Evolutionary conservation across 2,113 vertebrate genomes (phyloP).

Genomic region (Semicossyphus pulcher): DNA sequence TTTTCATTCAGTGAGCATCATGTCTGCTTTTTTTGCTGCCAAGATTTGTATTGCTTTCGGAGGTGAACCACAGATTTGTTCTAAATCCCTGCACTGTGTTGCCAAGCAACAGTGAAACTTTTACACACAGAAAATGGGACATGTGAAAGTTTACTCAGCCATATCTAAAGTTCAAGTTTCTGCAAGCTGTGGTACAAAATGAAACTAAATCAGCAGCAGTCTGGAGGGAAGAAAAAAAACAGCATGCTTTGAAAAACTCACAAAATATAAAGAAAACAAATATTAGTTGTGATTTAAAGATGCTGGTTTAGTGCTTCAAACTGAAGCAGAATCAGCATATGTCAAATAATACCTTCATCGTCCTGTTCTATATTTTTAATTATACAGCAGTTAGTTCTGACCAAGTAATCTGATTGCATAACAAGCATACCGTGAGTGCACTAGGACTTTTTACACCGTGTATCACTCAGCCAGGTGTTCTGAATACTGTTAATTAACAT

Average conservation of each 20-base stretch:
- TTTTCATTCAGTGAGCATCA: background rate
- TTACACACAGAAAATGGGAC: background rate
- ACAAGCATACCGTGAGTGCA: too few relatives aligned
- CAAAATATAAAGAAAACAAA: too few relatives aligned
- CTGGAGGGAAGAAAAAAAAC: background rate
- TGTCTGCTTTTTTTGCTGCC: background rate
- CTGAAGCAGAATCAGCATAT: too few relatives aligned
- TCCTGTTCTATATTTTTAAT: too few relatives aligned
- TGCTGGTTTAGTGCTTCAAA: too few relatives aligned
- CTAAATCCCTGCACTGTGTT: background rate
- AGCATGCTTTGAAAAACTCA: background rate
- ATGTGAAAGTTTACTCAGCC: background rate
- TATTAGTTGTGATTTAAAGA: too few relatives aligned
- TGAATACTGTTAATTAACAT: too few relatives aligned
- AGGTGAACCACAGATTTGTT: background rate
- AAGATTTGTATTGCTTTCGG: background rate
- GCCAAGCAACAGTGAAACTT: conserved; percentile 4
- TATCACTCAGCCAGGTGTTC: too few relatives aligned
- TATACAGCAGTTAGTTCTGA: too few relatives aligned
- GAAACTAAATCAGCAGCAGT: background rate
- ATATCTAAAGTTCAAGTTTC: background rate
- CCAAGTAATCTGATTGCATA: too few relatives aligned
- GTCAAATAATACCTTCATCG: too few relatives aligned
- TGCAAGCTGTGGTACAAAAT: background rate
- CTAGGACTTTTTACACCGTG: too few relatives aligned